These are phyloP conservation scores for Karalla daura DNA, from an alignment of 2,797 vertebrate species.

Conservation along the genomic window DNA sequence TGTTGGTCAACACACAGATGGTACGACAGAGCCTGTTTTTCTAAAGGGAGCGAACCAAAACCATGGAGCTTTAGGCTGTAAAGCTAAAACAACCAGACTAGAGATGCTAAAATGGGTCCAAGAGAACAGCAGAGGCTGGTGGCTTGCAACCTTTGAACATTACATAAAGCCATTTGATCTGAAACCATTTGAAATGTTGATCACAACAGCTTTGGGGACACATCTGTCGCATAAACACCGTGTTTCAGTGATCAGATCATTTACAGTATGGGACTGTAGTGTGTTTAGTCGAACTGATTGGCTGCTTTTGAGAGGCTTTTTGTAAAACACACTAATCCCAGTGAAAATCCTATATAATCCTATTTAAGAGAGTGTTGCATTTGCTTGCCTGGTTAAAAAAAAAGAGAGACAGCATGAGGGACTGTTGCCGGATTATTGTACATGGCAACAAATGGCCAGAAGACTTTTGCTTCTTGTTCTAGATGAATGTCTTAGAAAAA, in stretches of 20 bases:
- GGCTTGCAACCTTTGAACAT: background rate
- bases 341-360: conserved; percentile 66
- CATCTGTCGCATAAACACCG: background rate
- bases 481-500: background rate
- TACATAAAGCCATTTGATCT: background rate
- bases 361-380: conserved; percentile 56
- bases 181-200: conserved; percentile 1
- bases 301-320: conserved; percentile 41
- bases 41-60: background rate
- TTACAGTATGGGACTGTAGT: conserved; percentile 17
- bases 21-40: background rate
- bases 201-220: background rate
- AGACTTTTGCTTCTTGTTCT: background rate
- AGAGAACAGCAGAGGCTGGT: background rate
- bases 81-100: background rate
- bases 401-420: conserved; percentile 42
- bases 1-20: background rate
- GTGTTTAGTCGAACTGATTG: conserved; percentile 55
- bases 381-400: conserved; percentile 25
- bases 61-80: background rate
- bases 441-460: conserved; percentile 5
- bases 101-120: background rate
- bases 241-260: conserved; percentile 19
- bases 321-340: conserved; percentile 60
- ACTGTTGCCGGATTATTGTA: conserved; percentile 25